A percentile compares a stretch with the other conserved stretches of the same genome.
Evolutionary conservation across 2,797 vertebrate species (phyloP).

Genomic region (Alfaro cultratus): DNA sequence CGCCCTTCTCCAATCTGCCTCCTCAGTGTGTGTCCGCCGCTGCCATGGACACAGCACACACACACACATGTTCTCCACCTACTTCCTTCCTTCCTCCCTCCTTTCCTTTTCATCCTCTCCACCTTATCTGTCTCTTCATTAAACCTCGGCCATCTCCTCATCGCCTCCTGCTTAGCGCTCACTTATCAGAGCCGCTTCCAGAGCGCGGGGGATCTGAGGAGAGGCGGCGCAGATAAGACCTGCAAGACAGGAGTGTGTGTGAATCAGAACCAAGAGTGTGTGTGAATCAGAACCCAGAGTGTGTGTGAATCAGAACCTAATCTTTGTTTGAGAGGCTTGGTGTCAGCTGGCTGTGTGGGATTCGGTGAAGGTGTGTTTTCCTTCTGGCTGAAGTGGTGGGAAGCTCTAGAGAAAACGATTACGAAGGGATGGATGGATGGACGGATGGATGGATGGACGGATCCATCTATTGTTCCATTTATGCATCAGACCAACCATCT

Average conservation of each 20-base stretch:
- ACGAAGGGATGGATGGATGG: not conserved
- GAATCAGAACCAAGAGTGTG: too few relatives aligned
- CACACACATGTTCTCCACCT: not conserved
- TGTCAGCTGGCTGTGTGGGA: conserved; percentile 18
- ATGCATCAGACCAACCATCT: not conserved
- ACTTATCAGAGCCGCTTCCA: conserved; percentile 58
- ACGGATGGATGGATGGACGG: not conserved
- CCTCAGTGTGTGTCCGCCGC: conserved; percentile 77
- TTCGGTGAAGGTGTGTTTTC: conserved; percentile 17
- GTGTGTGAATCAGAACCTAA: not conserved
- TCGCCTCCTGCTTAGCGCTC: conserved; percentile 53
- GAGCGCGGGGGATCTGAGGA: conserved; percentile 47
- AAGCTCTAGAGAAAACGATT: conserved; percentile 42
- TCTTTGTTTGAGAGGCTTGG: conserved; percentile 1
- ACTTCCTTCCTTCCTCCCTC: conserved; percentile 27
- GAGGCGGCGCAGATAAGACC: conserved; percentile 42
- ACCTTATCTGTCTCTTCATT: conserved; percentile 56
- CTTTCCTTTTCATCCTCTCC: conserved; percentile 11
- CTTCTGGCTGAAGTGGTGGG: conserved; percentile 38
- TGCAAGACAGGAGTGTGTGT: conserved; percentile 12
- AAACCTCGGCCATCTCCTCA: conserved; percentile 44
- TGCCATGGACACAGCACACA: conserved; percentile 73
- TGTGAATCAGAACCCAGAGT: too few relatives aligned
- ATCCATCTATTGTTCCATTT: too few relatives aligned
- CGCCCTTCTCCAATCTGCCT: conserved; percentile 77